Base-by-base conservation (phyloP, 2,797 vertebrate genomes). In the Microhierax caerulescens region DNA sequence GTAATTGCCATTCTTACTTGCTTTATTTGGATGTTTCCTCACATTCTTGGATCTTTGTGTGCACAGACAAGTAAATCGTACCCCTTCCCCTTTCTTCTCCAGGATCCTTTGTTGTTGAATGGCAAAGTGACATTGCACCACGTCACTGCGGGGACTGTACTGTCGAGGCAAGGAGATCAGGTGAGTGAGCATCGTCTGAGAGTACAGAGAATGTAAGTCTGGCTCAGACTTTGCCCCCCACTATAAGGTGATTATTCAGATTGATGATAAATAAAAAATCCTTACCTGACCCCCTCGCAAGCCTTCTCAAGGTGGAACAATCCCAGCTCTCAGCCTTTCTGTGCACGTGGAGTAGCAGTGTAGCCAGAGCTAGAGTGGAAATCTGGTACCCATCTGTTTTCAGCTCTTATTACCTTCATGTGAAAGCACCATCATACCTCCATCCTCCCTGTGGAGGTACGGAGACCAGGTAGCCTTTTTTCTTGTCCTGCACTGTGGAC, bases 101-200 rank as follows among this genome's bases (percentile, higher is more conserved):
- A 99, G 99, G 98, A 99, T 50, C 97, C 98, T 43, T 97, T 81
- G 0, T 88, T 99, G 85, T 53, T 99, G 94, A 98, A 99, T 5
- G 99, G 98, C 41, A 98, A 99, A 88, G 99, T 99, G 94, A 98
- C 98, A 0, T 98, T 99, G 78, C 99, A 99, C 12, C 99, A 99
- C 13, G 99, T 99, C 39, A 99, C 99, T 74, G 98, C 99, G 8
- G 99, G 99, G 68, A 98, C 98, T 3, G 95, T 99, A 60, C 98
- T 99, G 28, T 99, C 98, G 1, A 98, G 97, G 74, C 99, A 99
- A 87, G 99, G 99, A 59, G 99, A 99, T 93, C 99, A 99, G 99
- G 99, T 99, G 77, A 98, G 98, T n/a, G 57, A 57, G n/a, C 30
- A 1, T 34, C 72, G 2, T 7, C 51, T 19, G 34, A 20, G 54